Conservation (phyloP, 2,113 vertebrate genomes). For the Poeciliopsis turrubarensis region DNA sequence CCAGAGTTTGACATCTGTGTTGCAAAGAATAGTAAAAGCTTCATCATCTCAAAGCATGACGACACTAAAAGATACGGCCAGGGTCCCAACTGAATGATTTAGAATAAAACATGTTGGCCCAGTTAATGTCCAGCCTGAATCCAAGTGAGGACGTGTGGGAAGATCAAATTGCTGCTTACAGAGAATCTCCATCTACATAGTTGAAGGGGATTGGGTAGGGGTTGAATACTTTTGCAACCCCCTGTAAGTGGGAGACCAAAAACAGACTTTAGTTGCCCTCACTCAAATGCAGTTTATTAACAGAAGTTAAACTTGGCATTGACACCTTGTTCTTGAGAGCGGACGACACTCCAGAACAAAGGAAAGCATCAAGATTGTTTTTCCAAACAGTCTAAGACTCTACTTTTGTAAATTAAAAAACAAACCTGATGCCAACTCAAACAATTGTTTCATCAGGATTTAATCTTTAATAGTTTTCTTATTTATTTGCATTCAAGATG, state of each 20-base stretch:
- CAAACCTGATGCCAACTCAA: too few relatives aligned
- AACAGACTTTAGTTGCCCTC: background rate
- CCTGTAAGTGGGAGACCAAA: background rate
- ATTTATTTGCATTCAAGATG: too few relatives aligned
- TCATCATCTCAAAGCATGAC: background rate
- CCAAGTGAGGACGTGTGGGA: background rate
- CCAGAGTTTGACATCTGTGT: too few relatives aligned
- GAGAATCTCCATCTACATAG: background rate
- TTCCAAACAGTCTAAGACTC: too few relatives aligned
- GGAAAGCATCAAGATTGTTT: too few relatives aligned
- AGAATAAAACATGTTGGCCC: background rate
- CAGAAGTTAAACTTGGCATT: too few relatives aligned
- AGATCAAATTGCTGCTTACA: background rate
- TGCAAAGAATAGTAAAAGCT: background rate
- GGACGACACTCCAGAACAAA: too few relatives aligned
- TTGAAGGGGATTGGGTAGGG: too few relatives aligned
- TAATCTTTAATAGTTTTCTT: too few relatives aligned
- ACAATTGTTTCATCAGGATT: too few relatives aligned
- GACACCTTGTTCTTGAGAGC: too few relatives aligned
- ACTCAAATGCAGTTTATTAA: background rate
- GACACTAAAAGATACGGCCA: background rate
- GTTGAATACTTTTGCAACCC: background rate
- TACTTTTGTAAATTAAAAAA: too few relatives aligned
- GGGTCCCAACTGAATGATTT: background rate
- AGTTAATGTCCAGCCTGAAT: background rate